These are phyloP conservation scores for Hydrotaea cyrtoneurina DNA, from an alignment of 2,888 invertebrate genomes.

Conservation along the genomic window DNA sequence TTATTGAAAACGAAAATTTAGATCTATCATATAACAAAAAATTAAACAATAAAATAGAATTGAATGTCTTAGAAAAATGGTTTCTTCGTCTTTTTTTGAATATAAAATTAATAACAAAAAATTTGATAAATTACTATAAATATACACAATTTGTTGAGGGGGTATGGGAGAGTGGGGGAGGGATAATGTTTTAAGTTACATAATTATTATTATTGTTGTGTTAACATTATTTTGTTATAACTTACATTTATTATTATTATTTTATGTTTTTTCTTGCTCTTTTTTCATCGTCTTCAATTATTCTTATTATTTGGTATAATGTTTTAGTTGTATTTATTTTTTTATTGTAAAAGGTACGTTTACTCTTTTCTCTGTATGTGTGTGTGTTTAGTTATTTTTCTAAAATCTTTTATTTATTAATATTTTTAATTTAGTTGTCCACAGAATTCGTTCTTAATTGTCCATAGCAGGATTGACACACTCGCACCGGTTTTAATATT, in stretches of 20 bases:
- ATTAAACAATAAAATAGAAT: not conserved
- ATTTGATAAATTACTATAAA: not conserved
- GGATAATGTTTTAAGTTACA: not conserved
- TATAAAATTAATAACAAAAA: not conserved
- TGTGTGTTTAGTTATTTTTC: constrained; percentile 49
- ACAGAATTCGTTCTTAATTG: constrained; percentile 81
- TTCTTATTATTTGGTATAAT: constrained; percentile 21
- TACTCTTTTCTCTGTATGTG: constrained; percentile 47
- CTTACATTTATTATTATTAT: constrained; percentile 62
- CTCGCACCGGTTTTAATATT: constrained; percentile 96
- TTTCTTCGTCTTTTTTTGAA: not conserved
- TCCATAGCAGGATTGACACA: constrained; percentile 95
- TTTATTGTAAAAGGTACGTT: constrained; percentile 59
- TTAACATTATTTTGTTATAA: constrained; percentile 61
- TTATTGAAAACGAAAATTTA: not conserved
- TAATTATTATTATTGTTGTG: constrained; percentile 62
- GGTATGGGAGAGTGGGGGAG: not conserved
- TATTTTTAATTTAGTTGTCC: constrained; percentile 74
- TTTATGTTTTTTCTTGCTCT: constrained; percentile 46
- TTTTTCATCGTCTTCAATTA: constrained; percentile 2
- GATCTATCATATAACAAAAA: not conserved
- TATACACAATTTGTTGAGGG: constrained; percentile 13
- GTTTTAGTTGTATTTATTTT: not conserved
- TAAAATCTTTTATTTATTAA: constrained; percentile 59
- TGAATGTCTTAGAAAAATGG: not conserved